These are phyloP conservation scores for Piprites chloris DNA, from an alignment of 2,113 vertebrate species.

Conservation along the genomic window DNA sequence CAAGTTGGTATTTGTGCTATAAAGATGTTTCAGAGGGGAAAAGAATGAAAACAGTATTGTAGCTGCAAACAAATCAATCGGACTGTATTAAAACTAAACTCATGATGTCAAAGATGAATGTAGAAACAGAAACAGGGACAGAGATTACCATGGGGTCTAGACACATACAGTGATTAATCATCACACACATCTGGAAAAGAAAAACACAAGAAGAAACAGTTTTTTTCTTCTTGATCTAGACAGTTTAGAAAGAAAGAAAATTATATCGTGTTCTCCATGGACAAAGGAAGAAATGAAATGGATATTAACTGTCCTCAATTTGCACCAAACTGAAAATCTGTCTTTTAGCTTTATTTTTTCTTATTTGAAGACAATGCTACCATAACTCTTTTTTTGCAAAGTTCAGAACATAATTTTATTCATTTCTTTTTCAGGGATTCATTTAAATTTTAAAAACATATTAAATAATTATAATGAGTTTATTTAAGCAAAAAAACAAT, in stretches of 20 bases:
- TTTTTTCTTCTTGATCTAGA: slow-evolving; percentile 26
- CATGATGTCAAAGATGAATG: slow-evolving; percentile 59
- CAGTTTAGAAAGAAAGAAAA: slow-evolving; percentile 30
- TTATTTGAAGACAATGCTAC: neutral
- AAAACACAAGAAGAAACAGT: neutral
- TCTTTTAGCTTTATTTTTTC: neutral
- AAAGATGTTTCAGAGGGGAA: slow-evolving; percentile 11
- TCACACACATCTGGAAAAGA: neutral
- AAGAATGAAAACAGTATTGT: slow-evolving; percentile 42
- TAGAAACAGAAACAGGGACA: slow-evolving; percentile 41
- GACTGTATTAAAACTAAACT: slow-evolving; percentile 57
- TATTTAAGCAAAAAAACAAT: neutral
- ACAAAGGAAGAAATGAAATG: slow-evolving; percentile 27
- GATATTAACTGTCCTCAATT: slow-evolving; percentile 11
- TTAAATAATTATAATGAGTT: neutral
- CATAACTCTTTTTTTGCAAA: neutral
- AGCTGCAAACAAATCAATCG: slow-evolving; percentile 49
- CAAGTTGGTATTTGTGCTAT: slow-evolving; percentile 41
- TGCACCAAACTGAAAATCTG: neutral
- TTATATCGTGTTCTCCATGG: neutral
- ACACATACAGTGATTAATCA: slow-evolving; percentile 58
- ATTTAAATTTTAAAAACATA: neutral
- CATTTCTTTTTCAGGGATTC: neutral
- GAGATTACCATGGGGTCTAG: slow-evolving; percentile 64
- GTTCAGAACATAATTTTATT: neutral